A percentile compares a stretch with the other conserved stretches of the same genome.
phyloP scores from a whole-genome alignment of 1,140 invertebrate species.

The Caenorhabditis briggsae region DNA sequence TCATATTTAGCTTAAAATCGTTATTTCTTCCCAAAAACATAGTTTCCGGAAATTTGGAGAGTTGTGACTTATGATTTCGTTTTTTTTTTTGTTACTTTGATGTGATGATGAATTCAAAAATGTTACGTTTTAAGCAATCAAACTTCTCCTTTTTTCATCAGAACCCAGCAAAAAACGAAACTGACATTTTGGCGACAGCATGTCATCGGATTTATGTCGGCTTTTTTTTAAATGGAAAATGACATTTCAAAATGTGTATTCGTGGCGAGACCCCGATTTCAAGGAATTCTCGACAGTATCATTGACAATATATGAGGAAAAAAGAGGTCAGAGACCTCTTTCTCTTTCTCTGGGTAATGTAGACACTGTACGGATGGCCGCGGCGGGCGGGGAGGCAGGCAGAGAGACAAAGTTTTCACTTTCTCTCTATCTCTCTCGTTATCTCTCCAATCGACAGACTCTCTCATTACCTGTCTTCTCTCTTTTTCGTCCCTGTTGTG shows the following conservation, averaged over 20 bases:
- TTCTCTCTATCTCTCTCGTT: neutral
- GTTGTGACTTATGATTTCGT: no score
- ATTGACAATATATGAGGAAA: conserved; percentile 7
- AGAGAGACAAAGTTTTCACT: conserved; percentile 10
- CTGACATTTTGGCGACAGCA: no score
- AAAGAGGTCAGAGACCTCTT: conserved; percentile 19
- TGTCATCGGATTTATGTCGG: no score
- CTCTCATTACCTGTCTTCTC: neutral
- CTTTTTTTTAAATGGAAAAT: no score
- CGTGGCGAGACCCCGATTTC: no score
- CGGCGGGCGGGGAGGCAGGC: neutral
- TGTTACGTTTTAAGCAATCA: no score
- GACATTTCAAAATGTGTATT: no score
- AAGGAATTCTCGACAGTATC: neutral
- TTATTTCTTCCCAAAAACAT: neutral
- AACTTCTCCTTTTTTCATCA: no score
- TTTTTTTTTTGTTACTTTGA: no score
- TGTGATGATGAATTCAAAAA: no score
- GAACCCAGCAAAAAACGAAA: no score
- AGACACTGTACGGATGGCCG: neutral
- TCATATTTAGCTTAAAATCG: neutral
- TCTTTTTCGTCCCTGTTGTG: neutral
- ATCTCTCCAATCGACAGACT: neutral
- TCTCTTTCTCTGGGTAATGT: neutral
- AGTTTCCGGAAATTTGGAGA: neutral